phyloP scores from a whole-genome alignment of 2,113 vertebrate species.

The Mormyrus iriodes region DNA sequence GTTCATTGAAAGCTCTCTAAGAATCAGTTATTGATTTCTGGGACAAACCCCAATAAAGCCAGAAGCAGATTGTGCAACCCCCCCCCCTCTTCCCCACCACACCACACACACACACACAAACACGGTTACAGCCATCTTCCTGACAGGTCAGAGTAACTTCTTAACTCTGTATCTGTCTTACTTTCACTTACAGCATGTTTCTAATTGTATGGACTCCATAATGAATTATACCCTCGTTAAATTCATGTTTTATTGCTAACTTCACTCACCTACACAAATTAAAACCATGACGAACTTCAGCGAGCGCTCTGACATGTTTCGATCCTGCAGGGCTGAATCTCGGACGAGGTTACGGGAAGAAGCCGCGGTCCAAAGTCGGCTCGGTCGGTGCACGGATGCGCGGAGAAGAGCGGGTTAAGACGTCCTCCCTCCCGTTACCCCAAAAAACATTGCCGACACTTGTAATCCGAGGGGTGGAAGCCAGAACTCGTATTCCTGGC shows the following conservation, averaged over 20 bases:
- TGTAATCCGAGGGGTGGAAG: not conserved
- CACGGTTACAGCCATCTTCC: not conserved
- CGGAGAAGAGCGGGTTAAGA: not conserved
- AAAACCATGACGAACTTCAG: not conserved
- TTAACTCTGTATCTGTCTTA: not conserved
- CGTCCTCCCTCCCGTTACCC: not conserved
- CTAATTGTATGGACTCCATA: not conserved
- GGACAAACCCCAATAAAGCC: not conserved
- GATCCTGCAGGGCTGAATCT: not conserved
- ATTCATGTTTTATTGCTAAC: not conserved
- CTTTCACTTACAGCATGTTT: too few species aligned
- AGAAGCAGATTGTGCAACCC: not conserved
- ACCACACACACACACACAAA: not conserved
- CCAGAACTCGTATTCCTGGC: not conserved
- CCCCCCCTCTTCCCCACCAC: too few species aligned
- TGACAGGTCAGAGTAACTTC: not conserved
- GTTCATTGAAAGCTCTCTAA: not conserved
- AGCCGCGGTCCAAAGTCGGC: not conserved
- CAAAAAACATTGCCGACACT: not conserved
- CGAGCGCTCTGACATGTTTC: not conserved
- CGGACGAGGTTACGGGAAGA: not conserved
- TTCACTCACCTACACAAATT: not conserved
- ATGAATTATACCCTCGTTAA: not conserved
- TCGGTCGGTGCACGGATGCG: not conserved
- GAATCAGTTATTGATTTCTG: not conserved